Base-by-base conservation (phyloP, 2,888 invertebrate genomes). In the Rhagophthalmus giganteus region DNA sequence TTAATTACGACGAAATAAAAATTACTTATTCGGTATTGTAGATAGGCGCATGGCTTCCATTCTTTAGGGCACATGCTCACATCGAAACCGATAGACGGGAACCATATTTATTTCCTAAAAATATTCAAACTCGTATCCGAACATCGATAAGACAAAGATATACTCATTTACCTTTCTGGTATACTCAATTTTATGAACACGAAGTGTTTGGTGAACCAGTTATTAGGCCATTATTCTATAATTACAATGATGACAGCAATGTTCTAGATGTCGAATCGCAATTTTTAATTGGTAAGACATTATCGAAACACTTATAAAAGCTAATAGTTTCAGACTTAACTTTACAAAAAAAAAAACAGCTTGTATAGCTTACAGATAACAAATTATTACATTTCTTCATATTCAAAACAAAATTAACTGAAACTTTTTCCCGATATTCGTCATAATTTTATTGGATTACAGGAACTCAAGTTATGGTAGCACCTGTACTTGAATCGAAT, bases 61-160 rank as follows among this genome's bases (percentile, higher is more conserved):
- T 98, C 79, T 92, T 90, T 82, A 83, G 98, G 58, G 89, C 90
- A 1, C 98, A 99, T 75, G 90, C 98, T 0, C 95, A 96, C 74
- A 86, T 94, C 55, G 95, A 95, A 71, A 92, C 94, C 0, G 89
- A 89, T 67, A 85, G 97, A 0, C 83, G 98, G 20, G 98, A 99
- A 76, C 98, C 98, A 0, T 99, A 94, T 90, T 79, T 95, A 2
- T 94, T 85, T 72, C 83, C 86, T 20, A 81, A 88, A 1, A 76
- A 83, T 51, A 86, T 87, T 0, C 82, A 83, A 3, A 76, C 78
- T 1, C 75, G 86, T 0, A 37, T 59, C 9, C 33, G 55, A 12
- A 44, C 37, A 45, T 86, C 89, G 0, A 74, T 88, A 24, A 75
- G 90, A 6, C 78, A 84, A 30, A 81, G 98, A 42, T 98, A 99